Conservation (phyloP, 2,113 vertebrate genomes). For the Monarcha castaneiventris region DNA sequence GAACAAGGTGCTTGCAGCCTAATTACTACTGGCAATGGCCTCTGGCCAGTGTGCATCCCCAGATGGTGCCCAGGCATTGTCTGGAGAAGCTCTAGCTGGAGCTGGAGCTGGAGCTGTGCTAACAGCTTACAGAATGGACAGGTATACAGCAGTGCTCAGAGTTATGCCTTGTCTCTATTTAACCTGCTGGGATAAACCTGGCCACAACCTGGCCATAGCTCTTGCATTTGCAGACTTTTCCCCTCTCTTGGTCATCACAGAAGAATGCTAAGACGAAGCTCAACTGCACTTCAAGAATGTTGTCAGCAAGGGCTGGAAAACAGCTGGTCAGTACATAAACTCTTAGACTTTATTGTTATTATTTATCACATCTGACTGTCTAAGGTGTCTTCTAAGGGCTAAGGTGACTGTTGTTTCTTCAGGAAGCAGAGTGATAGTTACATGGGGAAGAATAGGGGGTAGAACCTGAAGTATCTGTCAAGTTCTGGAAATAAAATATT, state of each 20-base stretch:
- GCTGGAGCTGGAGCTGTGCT: not conserved
- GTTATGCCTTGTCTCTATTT: not conserved
- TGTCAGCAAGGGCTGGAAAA: not conserved
- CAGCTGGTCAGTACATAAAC: not conserved
- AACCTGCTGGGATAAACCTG: not conserved
- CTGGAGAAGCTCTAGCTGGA: not conserved
- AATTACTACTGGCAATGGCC: not conserved
- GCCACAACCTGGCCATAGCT: not conserved
- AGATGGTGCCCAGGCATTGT: not conserved
- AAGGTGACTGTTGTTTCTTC: not conserved
- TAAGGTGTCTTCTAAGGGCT: not conserved
- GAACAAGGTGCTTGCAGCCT: conserved; percentile 22
- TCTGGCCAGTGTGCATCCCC: not conserved
- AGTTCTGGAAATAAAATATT: not conserved
- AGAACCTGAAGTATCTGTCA: not conserved
- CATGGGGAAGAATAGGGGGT: not conserved
- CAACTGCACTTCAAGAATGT: not conserved
- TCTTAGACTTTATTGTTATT: not conserved
- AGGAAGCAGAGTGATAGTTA: not conserved
- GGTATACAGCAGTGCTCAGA: not conserved
- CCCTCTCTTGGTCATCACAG: not conserved
- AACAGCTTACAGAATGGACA: not conserved
- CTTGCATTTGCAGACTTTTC: not conserved
- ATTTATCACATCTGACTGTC: not conserved
- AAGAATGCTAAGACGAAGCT: not conserved